Percentiles rank a stretch among this genome's conserved stretches.
Conservation (phyloP, 2,113 vertebrate species). For the Sylvia atricapilla region DNA sequence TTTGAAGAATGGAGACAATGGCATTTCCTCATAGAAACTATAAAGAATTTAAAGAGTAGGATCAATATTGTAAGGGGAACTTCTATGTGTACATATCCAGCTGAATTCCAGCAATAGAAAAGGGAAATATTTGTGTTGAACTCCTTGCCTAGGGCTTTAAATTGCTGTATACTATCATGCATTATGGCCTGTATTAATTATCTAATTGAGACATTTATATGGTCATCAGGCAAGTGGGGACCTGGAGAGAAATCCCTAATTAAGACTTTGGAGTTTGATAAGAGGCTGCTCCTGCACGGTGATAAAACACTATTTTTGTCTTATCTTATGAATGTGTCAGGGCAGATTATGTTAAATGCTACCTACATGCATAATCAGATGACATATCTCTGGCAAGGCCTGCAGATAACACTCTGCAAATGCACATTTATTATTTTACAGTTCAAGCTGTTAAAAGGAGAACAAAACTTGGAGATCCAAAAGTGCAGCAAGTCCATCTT, state of each 20-base stretch:
- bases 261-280: not conserved
- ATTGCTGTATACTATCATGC: not conserved
- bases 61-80: not conserved
- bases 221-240: conserved; percentile 31
- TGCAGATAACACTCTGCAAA: conserved; percentile 26
- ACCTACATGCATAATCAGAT: conserved; percentile 1
- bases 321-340: conserved; percentile 53
- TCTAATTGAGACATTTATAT: conserved; percentile 48
- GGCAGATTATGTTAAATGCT: conserved; percentile 63
- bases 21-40: not conserved
- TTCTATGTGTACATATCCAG: not conserved
- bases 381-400: conserved; percentile 39
- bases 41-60: not conserved
- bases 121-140: conserved; percentile 10
- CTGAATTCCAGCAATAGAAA: not conserved
- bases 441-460: not conserved
- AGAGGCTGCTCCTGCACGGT: not conserved
- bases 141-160: not conserved
- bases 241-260: conserved; percentile 9
- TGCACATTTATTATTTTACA: not conserved
- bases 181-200: conserved; percentile 19
- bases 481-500: not conserved
- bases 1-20: not conserved
- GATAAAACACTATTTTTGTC: conserved; percentile 62
- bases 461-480: not conserved